Base-by-base conservation (phyloP, 2,888 invertebrate genomes). In the Yponomeuta evonymella region DNA sequence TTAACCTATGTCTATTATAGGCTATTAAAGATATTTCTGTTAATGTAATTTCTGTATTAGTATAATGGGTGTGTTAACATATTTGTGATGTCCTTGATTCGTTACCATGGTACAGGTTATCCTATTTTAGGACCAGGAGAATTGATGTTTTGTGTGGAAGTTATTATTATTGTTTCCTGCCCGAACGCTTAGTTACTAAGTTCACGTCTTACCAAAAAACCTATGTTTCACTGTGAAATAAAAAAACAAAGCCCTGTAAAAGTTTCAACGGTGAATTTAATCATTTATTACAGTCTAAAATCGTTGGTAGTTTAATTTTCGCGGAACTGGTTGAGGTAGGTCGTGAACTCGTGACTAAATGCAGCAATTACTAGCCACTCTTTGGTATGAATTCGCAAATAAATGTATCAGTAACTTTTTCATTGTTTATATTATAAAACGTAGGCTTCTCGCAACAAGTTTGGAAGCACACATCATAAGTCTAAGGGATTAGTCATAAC, bases 381-480 rank as follows among this genome's bases (percentile, higher is more conserved):
- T 15, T 15, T 80, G 78, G 76, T 43, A 43, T 43, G 8, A 43
- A 8, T 43, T 43, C 74, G 80, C 79, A 80, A 77, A 58, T 58
- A 58, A 43, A 5, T 43, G 43, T 8, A 8, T 43, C 1, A 23
- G 23, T 23, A 23, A 23, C 6, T 43, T 8, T 8, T 43, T 43
- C 6, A 8, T 43, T 43, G 9, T 8, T 43, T 43, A 43, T 8
- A 5, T 43, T 43, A 8, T 43, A 43, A 43, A 43, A 43, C 9
- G 23, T 23, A 23, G 23, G 23, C 23, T 23, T 23, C 23, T 23
- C 23, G 23, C 23, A 23, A 23, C 23, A 23, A 23, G 23, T 23
- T 23, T 23, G 23, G 23, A 23, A 23, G 23, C 23, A 23, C 23
- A 23, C 23, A 23, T 23, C 23, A 23, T 23, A 23, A 23, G 23